phyloP scores from a whole-genome alignment of 2,113 vertebrate species.

The Lamprotornis superbus region DNA sequence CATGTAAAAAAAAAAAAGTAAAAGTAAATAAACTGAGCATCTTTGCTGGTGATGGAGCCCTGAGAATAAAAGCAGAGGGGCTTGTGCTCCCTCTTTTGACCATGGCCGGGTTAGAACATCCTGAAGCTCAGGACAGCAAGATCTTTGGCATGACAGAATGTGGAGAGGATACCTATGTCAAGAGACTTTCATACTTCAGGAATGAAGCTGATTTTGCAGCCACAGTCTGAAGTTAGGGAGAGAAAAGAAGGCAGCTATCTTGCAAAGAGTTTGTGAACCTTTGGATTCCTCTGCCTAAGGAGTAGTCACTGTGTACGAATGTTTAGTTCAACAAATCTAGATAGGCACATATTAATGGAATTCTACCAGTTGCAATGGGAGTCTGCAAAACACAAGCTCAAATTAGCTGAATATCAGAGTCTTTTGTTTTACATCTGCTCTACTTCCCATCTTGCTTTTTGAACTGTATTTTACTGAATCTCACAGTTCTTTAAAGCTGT shows the following conservation, averaged over 20 bases:
- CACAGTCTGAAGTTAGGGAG: neutral
- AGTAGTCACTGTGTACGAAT: neutral
- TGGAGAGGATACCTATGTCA: neutral
- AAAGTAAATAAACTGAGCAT: neutral
- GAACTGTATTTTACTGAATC: neutral
- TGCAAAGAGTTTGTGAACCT: neutral
- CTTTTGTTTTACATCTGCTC: neutral
- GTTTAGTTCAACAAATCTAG: neutral
- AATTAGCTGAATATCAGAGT: neutral
- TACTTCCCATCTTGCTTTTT: neutral
- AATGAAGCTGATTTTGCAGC: neutral
- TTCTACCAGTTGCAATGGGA: neutral
- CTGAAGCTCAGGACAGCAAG: neutral
- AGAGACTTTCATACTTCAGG: neutral
- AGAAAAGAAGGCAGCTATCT: neutral
- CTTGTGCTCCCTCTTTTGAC: slow-evolving; percentile 41
- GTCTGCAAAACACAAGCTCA: neutral
- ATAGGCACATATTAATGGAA: neutral
- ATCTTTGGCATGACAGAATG: neutral
- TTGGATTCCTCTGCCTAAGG: neutral
- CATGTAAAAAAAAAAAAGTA: neutral
- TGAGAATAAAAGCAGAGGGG: neutral
- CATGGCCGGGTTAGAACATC: neutral
- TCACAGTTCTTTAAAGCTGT: neutral
- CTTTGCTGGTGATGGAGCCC: neutral